Percentiles rank a stretch among this genome's conserved stretches.
phyloP scores from a whole-genome alignment of 2,113 vertebrate genomes.

The Alligator mississippiensis region DNA sequence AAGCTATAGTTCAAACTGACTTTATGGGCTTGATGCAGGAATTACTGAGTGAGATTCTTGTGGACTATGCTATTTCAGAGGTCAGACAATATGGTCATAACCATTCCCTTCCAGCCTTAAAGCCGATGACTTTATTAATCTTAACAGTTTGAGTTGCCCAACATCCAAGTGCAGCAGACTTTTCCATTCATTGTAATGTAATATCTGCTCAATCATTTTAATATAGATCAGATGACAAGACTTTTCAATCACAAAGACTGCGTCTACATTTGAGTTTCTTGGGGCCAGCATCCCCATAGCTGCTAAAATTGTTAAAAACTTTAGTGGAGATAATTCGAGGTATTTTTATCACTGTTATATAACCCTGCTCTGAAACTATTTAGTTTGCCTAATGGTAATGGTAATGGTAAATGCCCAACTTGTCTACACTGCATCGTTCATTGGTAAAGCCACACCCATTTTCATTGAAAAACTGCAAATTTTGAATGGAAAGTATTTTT shows the following conservation, averaged over 20 bases:
- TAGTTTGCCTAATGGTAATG: too few relatives aligned
- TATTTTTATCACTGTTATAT: too few relatives aligned
- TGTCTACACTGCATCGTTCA: too few relatives aligned
- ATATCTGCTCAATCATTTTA: background rate
- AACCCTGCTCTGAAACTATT: too few relatives aligned
- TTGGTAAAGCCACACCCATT: background rate
- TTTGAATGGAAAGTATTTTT: background rate
- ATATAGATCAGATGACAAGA: background rate
- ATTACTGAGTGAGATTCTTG: background rate
- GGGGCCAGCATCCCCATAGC: background rate
- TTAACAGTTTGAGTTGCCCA: background rate
- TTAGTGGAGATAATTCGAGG: too few relatives aligned
- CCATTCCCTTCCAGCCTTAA: background rate
- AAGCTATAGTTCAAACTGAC: background rate
- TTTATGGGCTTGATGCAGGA: background rate
- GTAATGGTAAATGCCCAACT: too few relatives aligned
- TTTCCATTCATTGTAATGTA: background rate
- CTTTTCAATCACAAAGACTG: background rate
- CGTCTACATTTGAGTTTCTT: too few relatives aligned
- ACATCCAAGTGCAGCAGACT: background rate
- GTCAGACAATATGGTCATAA: background rate
- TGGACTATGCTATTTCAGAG: background rate
- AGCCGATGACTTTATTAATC: background rate
- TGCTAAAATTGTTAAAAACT: background rate
- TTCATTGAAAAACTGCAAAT: background rate